Evolutionary conservation across 2,797 vertebrate genomes (phyloP), one percentile per base, ranked within the genome.

Genomic region (Brachyrhaphis roseni): DNA sequence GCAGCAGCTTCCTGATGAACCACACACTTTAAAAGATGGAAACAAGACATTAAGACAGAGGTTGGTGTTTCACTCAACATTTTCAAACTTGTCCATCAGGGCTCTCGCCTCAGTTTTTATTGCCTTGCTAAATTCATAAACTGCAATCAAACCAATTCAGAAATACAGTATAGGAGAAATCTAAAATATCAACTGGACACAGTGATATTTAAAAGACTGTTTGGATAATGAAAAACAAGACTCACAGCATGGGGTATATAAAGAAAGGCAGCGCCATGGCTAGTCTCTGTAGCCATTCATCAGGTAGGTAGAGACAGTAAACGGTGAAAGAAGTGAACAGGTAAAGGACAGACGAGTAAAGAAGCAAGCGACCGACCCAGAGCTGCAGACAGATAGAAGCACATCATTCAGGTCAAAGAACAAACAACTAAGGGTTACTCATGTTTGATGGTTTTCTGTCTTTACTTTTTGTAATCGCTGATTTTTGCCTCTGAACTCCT

Each of bases 401-500:
- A 73, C 64, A 36, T 4, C 0, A 4, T 46, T 75, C 28, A 86
- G 75, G 15, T 36, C 13, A 41, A 51, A 36, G 5, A 28, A 76
- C 46, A 2, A 0, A 43, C 26, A 20, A 6, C 3, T 73, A 4
- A 41, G 53, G 1, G 74, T 0, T 28, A 11, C 8, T 62, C 5
- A 5, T 34, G 0, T 11, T 3, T 28, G 20, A 1, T 20, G 43
- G 46, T 28, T 28, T 28, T 6, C 5, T 0, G 8, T 59, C 16
- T 75, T 82, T 41, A 98, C 94, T 93, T 98, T 99, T 87, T 97
- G 95, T 81, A 98, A 94, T 82, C 98, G 97, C 90, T 99, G 98
- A 93, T 99, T 99, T 95, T 98, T 99, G 86, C 97, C 94, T 92
- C 97, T 95, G 76, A 98, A 99, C 91, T 99, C 98, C 91, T 99